Conservation (phyloP, 2,888 invertebrate genomes). For the Caprella mutica region DNA sequence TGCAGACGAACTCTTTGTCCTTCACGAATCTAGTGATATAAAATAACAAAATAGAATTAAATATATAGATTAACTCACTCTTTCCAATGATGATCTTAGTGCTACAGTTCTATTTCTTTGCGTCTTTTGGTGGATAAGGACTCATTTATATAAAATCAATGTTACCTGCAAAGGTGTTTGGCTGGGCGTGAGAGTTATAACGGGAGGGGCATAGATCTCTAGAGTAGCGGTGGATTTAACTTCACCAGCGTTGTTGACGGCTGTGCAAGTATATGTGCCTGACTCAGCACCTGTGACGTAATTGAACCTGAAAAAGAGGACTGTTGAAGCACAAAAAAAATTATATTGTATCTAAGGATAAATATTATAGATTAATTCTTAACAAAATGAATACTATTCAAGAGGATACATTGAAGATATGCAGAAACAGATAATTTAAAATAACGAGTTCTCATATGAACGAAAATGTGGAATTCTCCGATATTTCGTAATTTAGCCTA, state of each 20-base stretch:
- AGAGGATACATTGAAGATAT: too few relatives aligned
- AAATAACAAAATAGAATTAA: too few relatives aligned
- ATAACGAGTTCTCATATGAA: too few relatives aligned
- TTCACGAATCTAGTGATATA: conserved; percentile 47
- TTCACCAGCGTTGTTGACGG: conserved; percentile 64
- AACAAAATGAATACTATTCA: too few relatives aligned
- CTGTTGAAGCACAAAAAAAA: not conserved
- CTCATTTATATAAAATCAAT: too few relatives aligned
- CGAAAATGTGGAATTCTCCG: too few relatives aligned
- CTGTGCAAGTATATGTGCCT: conserved; percentile 77
- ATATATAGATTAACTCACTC: too few relatives aligned
- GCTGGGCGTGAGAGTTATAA: conserved; percentile 52
- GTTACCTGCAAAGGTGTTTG: conserved; percentile 41
- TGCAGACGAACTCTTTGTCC: conserved; percentile 60
- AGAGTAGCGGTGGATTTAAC: conserved; percentile 56
- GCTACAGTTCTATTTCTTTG: too few relatives aligned
- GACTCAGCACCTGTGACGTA: conserved; percentile 62
- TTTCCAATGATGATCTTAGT: too few relatives aligned
- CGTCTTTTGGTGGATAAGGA: too few relatives aligned
- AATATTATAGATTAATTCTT: not conserved
- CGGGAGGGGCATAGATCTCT: conserved; percentile 54
- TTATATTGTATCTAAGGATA: not conserved
- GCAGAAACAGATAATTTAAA: too few relatives aligned
- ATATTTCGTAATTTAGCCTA: too few relatives aligned
- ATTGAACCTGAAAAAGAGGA: conserved; percentile 41